These are phyloP conservation scores for Blennius ocellaris DNA, from an alignment of 2,113 vertebrate species.

Conservation along the genomic window DNA sequence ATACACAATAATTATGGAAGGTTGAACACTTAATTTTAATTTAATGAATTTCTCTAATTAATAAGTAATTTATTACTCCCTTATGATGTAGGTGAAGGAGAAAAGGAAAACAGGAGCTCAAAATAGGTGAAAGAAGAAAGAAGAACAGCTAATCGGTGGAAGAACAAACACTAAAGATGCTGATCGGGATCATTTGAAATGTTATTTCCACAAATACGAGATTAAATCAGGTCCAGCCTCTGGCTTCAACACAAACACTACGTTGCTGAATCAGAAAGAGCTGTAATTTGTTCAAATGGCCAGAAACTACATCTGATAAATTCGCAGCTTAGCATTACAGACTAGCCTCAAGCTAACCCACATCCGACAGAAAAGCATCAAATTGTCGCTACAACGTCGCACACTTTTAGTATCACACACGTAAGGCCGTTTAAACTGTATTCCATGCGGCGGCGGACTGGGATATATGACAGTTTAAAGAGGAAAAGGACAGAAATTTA, in stretches of 20 bases:
- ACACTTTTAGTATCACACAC: neutral
- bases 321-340: neutral
- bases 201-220: too few relatives aligned
- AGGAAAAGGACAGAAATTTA: neutral
- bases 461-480: neutral
- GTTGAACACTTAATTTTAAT: too few relatives aligned
- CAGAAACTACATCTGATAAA: neutral
- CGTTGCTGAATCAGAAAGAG: neutral
- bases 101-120: too few relatives aligned
- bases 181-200: neutral
- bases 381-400: neutral
- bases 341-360: conserved; percentile 19
- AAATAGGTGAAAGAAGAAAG: neutral
- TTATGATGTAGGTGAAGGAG: too few relatives aligned
- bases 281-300: neutral
- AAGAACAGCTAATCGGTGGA: too few relatives aligned
- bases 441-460: neutral
- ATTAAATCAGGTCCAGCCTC: too few relatives aligned
- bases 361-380: neutral
- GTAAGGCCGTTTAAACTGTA: neutral
- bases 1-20: too few relatives aligned
- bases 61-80: too few relatives aligned
- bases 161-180: too few relatives aligned
- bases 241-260: neutral
- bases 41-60: too few relatives aligned